These are phyloP conservation scores for Ptychobarbus kaznakovi DNA, from an alignment of 2,797 vertebrate species.

Conservation along the genomic window DNA sequence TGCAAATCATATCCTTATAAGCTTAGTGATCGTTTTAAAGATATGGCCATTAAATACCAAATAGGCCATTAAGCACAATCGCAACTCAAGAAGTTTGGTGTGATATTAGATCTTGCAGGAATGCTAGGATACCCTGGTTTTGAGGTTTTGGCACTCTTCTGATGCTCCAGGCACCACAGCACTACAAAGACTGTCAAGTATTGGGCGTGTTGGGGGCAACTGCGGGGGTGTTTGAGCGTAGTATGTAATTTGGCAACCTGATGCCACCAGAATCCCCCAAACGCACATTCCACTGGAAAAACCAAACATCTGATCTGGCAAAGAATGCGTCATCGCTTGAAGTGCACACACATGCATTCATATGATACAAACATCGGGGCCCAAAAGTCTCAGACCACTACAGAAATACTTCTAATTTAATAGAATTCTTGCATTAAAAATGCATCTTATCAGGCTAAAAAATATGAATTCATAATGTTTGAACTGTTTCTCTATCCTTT, in stretches of 20 bases:
- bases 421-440: not conserved
- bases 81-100: not conserved
- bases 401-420: not conserved
- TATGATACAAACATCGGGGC: not conserved
- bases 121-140: conserved; percentile 2
- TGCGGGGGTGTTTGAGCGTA: conserved; percentile 30
- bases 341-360: not conserved
- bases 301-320: conserved; percentile 34
- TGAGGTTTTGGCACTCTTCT: conserved; percentile 41
- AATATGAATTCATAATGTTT: not conserved
- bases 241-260: conserved; percentile 53
- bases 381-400: not conserved
- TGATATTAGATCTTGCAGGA: conserved; percentile 29
- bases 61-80: not conserved
- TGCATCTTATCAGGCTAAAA: not conserved
- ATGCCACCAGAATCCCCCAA: conserved; percentile 48
- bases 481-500: not conserved
- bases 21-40: not conserved
- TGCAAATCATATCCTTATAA: conserved; percentile 9
- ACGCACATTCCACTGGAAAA: conserved; percentile 47
- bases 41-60: not conserved
- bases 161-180: conserved; percentile 22
- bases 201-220: conserved; percentile 38
- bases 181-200: conserved; percentile 44
- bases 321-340: conserved; percentile 37